These are phyloP conservation scores for Agriopis marginaria DNA, from an alignment of 2,888 invertebrate species.

Conservation along the genomic window DNA sequence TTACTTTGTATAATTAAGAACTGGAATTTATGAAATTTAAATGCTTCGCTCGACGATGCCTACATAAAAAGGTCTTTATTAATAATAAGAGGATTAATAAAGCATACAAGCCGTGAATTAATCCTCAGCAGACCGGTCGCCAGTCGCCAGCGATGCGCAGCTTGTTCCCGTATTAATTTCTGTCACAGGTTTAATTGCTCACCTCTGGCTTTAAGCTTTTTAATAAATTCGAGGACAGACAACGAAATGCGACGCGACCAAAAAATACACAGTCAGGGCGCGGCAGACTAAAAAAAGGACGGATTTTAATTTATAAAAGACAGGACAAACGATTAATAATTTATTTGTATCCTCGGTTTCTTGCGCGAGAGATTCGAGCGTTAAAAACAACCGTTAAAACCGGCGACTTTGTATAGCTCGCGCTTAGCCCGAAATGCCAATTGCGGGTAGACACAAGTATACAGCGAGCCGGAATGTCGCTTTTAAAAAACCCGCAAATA, in stretches of 20 bases:
- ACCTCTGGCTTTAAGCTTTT: conserved; percentile 81
- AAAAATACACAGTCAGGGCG: conserved; percentile 74
- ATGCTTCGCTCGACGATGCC: conserved; percentile 33
- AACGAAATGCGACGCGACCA: conserved; percentile 77
- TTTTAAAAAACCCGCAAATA: conserved; percentile 85
- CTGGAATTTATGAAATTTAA: conserved; percentile 32
- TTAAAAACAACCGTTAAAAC: conserved; percentile 86
- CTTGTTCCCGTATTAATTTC: conserved; percentile 81
- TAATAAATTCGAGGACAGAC: conserved; percentile 84
- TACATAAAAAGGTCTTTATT: conserved; percentile 55
- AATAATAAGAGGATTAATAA: conserved; percentile 72
- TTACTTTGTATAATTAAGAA: conserved; percentile 30
- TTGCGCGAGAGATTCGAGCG: conserved; percentile 80
- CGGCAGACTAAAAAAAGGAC: conserved; percentile 78
- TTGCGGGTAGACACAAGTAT: conserved; percentile 86
- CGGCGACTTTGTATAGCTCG: conserved; percentile 84
- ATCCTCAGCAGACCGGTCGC: conserved; percentile 58
- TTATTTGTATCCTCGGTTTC: conserved; percentile 85
- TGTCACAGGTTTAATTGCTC: conserved; percentile 84
- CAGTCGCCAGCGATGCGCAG: conserved; percentile 62
- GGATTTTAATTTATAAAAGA: conserved; percentile 86
- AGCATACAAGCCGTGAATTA: conserved; percentile 72
- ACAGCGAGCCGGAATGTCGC: conserved; percentile 85
- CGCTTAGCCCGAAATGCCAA: conserved; percentile 86
- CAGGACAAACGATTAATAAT: conserved; percentile 87